phyloP scores from a whole-genome alignment of 2,797 vertebrate species.

The Huso huso region DNA sequence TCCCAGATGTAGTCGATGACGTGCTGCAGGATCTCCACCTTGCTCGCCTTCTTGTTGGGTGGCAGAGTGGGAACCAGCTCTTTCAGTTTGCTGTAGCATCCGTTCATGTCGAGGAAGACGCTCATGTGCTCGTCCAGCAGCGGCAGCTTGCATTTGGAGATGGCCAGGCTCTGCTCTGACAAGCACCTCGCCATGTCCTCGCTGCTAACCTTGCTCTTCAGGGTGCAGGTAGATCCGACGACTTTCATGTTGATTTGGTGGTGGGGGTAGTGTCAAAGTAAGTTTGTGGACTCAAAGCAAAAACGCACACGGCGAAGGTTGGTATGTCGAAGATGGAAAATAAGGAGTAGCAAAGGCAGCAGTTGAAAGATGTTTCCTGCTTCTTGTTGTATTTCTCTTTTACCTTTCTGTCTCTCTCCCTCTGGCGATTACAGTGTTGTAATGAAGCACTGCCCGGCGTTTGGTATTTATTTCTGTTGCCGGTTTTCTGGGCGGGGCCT shows the following conservation, averaged over 20 bases:
- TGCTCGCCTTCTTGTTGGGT: constrained; percentile 75
- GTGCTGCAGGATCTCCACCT: constrained; percentile 89
- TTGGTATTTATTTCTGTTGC: constrained; percentile 33
- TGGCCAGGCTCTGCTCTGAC: constrained; percentile 65
- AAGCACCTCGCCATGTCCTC: constrained; percentile 71
- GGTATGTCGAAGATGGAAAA: too few relatives aligned
- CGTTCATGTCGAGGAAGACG: constrained; percentile 73
- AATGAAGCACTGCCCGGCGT: constrained; percentile 38
- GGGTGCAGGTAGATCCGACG: constrained; percentile 67
- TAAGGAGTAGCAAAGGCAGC: too few relatives aligned
- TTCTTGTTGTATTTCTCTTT: too few relatives aligned
- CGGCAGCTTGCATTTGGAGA: constrained; percentile 70
- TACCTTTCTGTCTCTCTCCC: too few relatives aligned
- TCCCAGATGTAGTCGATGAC: constrained; percentile 97
- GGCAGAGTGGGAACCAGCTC: constrained; percentile 88
- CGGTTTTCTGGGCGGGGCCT: constrained; percentile 34
- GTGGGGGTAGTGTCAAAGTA: too few relatives aligned
- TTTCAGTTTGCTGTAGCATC: constrained; percentile 90
- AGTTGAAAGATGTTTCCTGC: too few relatives aligned
- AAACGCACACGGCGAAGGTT: too few relatives aligned
- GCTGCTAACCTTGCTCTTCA: constrained; percentile 64
- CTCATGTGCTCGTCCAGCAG: constrained; percentile 70
- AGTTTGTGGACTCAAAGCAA: too few relatives aligned
- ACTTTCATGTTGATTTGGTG: constrained; percentile 56
- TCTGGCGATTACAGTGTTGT: constrained; percentile 50